phyloP scores from a whole-genome alignment of 2,113 vertebrate genomes.

The Hippocampus zosterae region DNA sequence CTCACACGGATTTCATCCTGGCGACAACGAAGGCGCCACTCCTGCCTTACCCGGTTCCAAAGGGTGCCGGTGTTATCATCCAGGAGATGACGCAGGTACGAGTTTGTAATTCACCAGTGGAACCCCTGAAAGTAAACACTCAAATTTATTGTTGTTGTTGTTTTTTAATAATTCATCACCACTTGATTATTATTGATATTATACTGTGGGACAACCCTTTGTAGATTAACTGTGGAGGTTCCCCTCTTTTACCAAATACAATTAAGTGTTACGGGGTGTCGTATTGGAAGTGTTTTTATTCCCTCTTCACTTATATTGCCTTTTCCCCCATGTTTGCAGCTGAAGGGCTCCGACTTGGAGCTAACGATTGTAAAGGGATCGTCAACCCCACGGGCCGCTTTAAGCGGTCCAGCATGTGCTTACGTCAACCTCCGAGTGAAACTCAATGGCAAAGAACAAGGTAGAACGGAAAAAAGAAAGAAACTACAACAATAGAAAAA shows the following conservation, averaged over 20 bases:
- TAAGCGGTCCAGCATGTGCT: conserved; percentile 79
- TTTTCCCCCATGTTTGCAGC: conserved; percentile 60
- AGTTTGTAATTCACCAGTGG: not conserved
- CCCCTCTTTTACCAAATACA: not conserved
- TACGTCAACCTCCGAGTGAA: conserved; percentile 85
- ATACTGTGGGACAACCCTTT: not conserved
- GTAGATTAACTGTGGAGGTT: not conserved
- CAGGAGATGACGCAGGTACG: conserved; percentile 88
- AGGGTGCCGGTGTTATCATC: conserved; percentile 79
- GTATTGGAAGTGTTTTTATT: not conserved
- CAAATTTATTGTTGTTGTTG: too few species aligned
- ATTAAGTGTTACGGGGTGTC: not conserved
- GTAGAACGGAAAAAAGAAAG: conserved; percentile 56
- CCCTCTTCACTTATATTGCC: not conserved
- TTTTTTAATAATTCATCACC: not conserved
- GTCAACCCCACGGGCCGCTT: conserved; percentile 31
- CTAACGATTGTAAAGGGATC: conserved; percentile 82
- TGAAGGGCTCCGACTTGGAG: conserved; percentile 90
- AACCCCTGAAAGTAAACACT: not conserved
- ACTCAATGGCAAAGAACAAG: conserved; percentile 79
- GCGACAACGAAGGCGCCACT: conserved; percentile 89
- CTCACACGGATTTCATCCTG: conserved; percentile 87
- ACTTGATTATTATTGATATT: not conserved
- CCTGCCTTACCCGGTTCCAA: conserved; percentile 79
- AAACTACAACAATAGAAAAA: not conserved